These are phyloP conservation scores for Melanargia galathea DNA, from an alignment of 2,888 invertebrate species.

Conservation along the genomic window DNA sequence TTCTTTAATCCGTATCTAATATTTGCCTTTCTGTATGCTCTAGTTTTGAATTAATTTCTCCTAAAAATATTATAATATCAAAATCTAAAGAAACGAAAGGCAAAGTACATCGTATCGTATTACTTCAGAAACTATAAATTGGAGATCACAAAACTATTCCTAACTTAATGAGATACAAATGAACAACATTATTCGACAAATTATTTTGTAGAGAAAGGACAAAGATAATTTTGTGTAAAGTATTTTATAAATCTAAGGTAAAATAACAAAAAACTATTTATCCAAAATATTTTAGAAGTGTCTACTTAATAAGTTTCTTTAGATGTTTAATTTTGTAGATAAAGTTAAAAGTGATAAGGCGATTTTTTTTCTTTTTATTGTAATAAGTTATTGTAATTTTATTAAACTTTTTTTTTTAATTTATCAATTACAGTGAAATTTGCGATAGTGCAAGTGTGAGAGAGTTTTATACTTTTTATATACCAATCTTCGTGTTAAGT, in stretches of 20 bases:
- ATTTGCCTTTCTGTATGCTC: constrained; percentile 22
- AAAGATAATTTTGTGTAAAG: neutral
- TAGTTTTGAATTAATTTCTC: constrained; percentile 2
- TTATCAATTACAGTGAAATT: neutral
- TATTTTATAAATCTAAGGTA: no score
- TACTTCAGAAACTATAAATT: constrained; percentile 57
- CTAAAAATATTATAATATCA: neutral
- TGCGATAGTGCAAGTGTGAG: neutral
- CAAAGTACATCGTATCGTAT: constrained; percentile 45
- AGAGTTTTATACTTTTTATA: neutral
- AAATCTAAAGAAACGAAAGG: constrained; percentile 20
- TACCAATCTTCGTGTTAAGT: neutral
- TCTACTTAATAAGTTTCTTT: neutral
- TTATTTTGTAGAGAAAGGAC: neutral
- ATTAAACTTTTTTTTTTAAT: neutral
- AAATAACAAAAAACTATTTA: neutral
- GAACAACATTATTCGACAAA: constrained; percentile 26
- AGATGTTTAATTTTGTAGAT: neutral
- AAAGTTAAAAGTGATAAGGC: neutral
- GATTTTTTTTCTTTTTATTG: neutral
- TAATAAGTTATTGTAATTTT: neutral
- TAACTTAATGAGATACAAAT: constrained; percentile 59
- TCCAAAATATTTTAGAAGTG: neutral
- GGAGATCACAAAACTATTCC: constrained; percentile 76
- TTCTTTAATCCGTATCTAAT: constrained; percentile 13